phyloP scores from a whole-genome alignment of 2,113 vertebrate species.

The Otolemur garnettii region DNA sequence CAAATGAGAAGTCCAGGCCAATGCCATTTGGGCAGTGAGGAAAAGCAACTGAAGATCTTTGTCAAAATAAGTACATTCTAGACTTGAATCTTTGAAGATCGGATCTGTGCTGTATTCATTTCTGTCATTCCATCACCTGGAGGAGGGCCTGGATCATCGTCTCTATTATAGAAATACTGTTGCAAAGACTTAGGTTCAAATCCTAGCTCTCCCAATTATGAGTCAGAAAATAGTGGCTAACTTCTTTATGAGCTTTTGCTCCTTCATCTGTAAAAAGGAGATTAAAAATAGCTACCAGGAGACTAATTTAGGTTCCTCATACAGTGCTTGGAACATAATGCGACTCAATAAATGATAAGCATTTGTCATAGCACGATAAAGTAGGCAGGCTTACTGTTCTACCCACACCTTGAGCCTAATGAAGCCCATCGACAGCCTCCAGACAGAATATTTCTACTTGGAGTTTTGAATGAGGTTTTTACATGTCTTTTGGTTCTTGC shows the following conservation, averaged over 20 bases:
- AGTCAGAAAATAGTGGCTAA: neutral
- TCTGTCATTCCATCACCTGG: neutral
- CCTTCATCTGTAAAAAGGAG: neutral
- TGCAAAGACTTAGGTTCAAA: neutral
- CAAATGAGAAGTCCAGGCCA: neutral
- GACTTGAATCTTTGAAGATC: neutral
- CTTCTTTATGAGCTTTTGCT: constrained; percentile 10
- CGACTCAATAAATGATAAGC: neutral
- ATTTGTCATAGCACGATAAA: neutral
- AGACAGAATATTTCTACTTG: neutral
- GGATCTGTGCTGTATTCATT: neutral
- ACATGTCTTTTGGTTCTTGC: neutral
- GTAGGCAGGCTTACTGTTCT: neutral
- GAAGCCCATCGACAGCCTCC: neutral
- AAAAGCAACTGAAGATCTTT: constrained; percentile 27
- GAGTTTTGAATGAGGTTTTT: neutral
- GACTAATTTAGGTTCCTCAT: constrained; percentile 15
- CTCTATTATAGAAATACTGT: neutral
- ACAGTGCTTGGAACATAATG: neutral
- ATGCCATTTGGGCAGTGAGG: neutral
- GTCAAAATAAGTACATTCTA: constrained; percentile 33
- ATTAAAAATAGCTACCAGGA: constrained; percentile 35
- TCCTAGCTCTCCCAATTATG: neutral
- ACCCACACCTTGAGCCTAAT: neutral
- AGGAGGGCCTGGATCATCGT: neutral